Evolutionary conservation across 2,888 invertebrate genomes (phyloP).

Genomic region (Rhogogaster chlorosoma): DNA sequence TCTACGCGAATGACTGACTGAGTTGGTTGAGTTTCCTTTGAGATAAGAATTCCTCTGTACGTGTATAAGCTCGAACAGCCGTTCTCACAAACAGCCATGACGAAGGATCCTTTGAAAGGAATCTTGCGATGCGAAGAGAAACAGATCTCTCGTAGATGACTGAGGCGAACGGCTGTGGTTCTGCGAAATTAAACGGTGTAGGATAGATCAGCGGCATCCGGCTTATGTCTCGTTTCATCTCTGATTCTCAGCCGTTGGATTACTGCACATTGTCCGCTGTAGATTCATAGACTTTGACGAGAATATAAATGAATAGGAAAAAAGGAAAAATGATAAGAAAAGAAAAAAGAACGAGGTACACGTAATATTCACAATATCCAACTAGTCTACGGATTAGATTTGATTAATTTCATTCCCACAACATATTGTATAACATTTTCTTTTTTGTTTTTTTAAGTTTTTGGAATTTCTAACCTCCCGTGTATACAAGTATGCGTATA

Average conservation of each 20-base stretch:
- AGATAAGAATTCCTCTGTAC: slow-evolving; percentile 10
- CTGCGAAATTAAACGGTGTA: slow-evolving; percentile 42
- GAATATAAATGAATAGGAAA: neutral
- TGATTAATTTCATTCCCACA: neutral
- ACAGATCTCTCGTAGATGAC: slow-evolving; percentile 17
- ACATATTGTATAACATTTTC: neutral
- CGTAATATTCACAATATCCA: neutral
- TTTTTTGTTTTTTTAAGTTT: too few species aligned
- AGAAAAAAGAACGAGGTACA: neutral
- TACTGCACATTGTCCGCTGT: slow-evolving; percentile 1
- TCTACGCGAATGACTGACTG: neutral
- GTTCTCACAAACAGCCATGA: slow-evolving; percentile 7
- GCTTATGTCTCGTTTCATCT: slow-evolving; percentile 25
- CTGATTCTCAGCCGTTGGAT: slow-evolving; percentile 4
- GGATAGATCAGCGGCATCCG: slow-evolving; percentile 42
- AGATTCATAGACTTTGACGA: neutral
- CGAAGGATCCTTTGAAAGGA: slow-evolving; percentile 26
- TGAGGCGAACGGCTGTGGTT: slow-evolving; percentile 35
- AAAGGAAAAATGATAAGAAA: neutral
- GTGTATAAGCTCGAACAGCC: neutral
- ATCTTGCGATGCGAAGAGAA: slow-evolving; percentile 20
- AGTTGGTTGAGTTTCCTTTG: slow-evolving; percentile 15
- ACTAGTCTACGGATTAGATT: neutral
- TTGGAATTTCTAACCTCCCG: too few species aligned
- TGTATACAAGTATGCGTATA: neutral